Conservation (phyloP, 2,113 vertebrate genomes). For the Callocephalon fimbriatum region DNA sequence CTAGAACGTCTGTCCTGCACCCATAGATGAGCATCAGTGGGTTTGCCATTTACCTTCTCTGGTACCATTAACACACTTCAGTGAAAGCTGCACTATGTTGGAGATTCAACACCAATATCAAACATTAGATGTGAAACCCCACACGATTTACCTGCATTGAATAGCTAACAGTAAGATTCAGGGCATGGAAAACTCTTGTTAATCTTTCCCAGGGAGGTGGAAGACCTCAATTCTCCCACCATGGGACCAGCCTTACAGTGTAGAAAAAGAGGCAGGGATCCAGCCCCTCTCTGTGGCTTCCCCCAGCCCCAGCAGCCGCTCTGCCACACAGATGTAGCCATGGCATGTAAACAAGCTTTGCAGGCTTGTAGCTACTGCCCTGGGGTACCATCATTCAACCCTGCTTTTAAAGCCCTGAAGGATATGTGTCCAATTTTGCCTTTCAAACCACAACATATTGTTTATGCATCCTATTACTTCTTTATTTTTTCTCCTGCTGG, state of each 20-base stretch:
- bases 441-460: background rate
- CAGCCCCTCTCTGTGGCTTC: fast-evolving
- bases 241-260: background rate
- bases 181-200: background rate
- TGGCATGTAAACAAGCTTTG: background rate
- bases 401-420: background rate
- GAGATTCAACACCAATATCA: background rate
- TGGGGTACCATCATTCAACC: background rate
- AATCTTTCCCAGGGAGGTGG: background rate
- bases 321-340: fast-evolving
- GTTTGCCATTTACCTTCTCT: background rate
- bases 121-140: background rate
- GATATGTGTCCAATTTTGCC: background rate
- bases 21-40: background rate
- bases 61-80: background rate
- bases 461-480: background rate
- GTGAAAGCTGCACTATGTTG: background rate
- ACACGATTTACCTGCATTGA: background rate
- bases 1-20: background rate
- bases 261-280: no score
- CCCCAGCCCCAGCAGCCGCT: background rate
- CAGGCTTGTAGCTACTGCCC: background rate
- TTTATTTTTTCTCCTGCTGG: background rate
- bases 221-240: background rate
- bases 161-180: background rate